Percentiles rank a stretch among this genome's conserved stretches.
Evolutionary conservation across 2,888 invertebrate species (phyloP).

Genomic region (Hydropsyche betteni): DNA sequence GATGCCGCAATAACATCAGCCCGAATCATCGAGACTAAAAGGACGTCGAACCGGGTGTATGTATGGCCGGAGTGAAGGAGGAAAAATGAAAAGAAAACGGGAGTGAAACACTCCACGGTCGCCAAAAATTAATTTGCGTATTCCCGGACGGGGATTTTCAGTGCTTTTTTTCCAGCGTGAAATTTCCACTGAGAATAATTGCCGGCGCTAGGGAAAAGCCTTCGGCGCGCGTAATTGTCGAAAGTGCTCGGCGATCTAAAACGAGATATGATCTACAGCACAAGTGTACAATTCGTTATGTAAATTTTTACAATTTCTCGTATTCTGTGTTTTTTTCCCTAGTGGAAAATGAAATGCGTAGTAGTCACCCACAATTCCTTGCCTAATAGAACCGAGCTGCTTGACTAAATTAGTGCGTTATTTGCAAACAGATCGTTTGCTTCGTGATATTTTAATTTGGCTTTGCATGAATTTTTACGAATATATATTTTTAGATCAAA

Average conservation of each 20-base stretch:
- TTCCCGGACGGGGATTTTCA: neutral
- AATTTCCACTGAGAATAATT: neutral
- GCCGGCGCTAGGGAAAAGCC: conserved; percentile 9
- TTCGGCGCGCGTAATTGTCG: conserved; percentile 19
- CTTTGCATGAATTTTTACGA: too few relatives aligned
- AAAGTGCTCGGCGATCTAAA: conserved; percentile 2
- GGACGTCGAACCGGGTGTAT: too few relatives aligned
- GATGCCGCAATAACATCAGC: too few relatives aligned
- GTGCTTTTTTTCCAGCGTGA: neutral
- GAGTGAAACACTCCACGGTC: neutral
- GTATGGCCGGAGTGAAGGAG: too few relatives aligned
- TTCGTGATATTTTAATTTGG: neutral
- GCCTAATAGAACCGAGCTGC: neutral
- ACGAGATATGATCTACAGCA: conserved; percentile 17
- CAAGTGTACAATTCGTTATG: conserved; percentile 10
- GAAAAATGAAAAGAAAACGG: neutral
- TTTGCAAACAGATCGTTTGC: neutral
- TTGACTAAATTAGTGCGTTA: neutral
- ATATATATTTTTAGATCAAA: too few relatives aligned
- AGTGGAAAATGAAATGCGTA: neutral
- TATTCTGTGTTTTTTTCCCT: neutral
- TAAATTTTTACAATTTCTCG: neutral
- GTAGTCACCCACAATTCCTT: too few relatives aligned
- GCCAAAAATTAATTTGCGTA: conserved; percentile 7
- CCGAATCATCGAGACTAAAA: too few relatives aligned